Evolutionary conservation across 2,888 invertebrate genomes (phyloP).

Genomic region (Plebejus melissa): DNA sequence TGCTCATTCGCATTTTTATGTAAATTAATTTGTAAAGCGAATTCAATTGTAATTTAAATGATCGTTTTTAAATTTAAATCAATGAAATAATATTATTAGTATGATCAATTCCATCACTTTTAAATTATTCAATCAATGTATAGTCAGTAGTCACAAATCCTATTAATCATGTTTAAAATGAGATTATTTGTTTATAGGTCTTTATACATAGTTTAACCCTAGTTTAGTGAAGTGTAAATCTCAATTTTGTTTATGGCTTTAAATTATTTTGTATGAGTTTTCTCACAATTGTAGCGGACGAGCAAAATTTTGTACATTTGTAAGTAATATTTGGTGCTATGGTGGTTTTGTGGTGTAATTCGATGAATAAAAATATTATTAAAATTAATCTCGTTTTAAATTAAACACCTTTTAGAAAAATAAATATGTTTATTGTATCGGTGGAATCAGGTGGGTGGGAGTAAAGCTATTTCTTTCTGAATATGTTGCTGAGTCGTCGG

Average conservation of each 20-base stretch:
- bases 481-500: conserved; percentile 71
- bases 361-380: conserved; percentile 41
- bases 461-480: conserved; percentile 58
- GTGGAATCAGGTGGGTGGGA: conserved; percentile 28
- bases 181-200: conserved; percentile 22
- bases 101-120: neutral
- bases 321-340: conserved; percentile 77
- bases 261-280: conserved; percentile 34
- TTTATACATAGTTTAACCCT: conserved; percentile 8
- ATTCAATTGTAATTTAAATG: neutral
- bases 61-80: neutral
- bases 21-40: neutral
- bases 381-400: conserved; percentile 40
- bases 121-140: conserved; percentile 1
- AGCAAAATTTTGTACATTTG: conserved; percentile 77
- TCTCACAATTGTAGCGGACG: conserved; percentile 42
- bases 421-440: conserved; percentile 37
- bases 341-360: conserved; percentile 65
- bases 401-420: conserved; percentile 34
- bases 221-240: conserved; percentile 10
- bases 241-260: conserved; percentile 20
- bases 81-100: neutral
- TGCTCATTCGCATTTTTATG: neutral
- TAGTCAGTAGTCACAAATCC: neutral
- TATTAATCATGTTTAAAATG: conserved; percentile 1